A percentile compares a stretch with the other conserved stretches of the same genome.
Conservation (phyloP, 1,140 invertebrate species). For the Cotesia typhae region DNA sequence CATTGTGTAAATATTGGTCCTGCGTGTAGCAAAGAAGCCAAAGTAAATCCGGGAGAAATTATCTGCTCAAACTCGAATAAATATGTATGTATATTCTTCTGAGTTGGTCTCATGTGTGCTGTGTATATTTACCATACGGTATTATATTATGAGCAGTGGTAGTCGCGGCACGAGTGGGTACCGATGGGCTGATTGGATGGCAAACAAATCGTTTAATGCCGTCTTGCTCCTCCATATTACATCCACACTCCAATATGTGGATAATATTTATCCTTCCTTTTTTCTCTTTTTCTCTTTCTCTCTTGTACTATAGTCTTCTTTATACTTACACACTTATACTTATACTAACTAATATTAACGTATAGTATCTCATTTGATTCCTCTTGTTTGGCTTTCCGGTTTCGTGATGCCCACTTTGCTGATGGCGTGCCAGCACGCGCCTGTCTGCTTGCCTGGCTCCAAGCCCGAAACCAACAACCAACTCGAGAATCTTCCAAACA, state of each 20-base stretch:
- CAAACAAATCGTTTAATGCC: conserved; percentile 9
- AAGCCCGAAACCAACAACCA: no score
- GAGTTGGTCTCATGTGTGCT: not conserved
- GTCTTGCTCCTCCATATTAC: not conserved
- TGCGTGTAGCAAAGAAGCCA: not conserved
- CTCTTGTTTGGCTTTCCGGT: conserved; percentile 14
- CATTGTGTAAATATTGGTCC: conserved; percentile 7
- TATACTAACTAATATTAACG: no score
- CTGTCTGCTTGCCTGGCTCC: not conserved
- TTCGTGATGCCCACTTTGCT: conserved; percentile 11
- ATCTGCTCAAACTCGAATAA: not conserved
- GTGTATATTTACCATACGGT: no score
- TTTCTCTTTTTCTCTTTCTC: not conserved
- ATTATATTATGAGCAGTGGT: not conserved
- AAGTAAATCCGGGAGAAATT: conserved; percentile 1
- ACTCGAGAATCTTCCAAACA: no score
- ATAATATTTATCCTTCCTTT: not conserved
- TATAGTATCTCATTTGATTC: not conserved
- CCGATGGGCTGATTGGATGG: conserved; percentile 4
- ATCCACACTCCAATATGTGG: no score
- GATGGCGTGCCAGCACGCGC: conserved; percentile 6
- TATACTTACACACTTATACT: no score
- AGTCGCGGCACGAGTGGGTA: conserved; percentile 2
- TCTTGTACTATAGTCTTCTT: no score
- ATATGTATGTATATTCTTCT: no score